Conservation (phyloP, 2,797 vertebrate species). For the Anguilla pacifica region DNA sequence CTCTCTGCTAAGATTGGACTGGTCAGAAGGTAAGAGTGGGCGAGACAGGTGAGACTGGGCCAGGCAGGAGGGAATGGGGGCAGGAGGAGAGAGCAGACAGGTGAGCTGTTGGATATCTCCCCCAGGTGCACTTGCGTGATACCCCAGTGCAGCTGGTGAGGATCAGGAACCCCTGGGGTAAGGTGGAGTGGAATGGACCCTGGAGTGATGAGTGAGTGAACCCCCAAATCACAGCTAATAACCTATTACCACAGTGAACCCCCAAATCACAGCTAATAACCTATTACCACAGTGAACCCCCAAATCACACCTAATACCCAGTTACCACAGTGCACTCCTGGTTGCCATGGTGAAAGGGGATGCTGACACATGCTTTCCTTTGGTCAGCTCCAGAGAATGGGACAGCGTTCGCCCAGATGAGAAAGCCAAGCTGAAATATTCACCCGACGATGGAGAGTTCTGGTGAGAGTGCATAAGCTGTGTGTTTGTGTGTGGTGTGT, state of each 20-base stretch:
- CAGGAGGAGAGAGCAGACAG: not conserved
- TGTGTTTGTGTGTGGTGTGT: not conserved
- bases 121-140: slow-evolving; percentile 74
- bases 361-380: not conserved
- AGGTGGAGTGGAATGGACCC: slow-evolving; percentile 87
- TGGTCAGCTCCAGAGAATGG: slow-evolving; percentile 71
- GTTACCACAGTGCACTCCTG: slow-evolving; percentile 28
- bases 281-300: no score
- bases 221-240: not conserved
- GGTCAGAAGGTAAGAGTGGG: not conserved
- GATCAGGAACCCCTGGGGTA: slow-evolving; percentile 89
- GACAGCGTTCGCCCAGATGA: slow-evolving; percentile 55
- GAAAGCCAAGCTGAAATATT: slow-evolving; percentile 61
- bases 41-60: not conserved
- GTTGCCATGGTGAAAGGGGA: not conserved
- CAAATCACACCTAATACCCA: not conserved
- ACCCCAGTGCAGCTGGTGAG: slow-evolving; percentile 77
- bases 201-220: slow-evolving; percentile 85
- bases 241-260: not conserved
- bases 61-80: not conserved
- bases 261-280: not conserved
- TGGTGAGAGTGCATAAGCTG: slow-evolving; percentile 59
- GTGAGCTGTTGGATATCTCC: slow-evolving; percentile 6
- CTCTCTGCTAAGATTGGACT: not conserved
- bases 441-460: slow-evolving; percentile 76